Percentiles rank a stretch among this genome's conserved stretches.
phyloP scores from a whole-genome alignment of 2,113 vertebrate species.

The Aramus guarauna region DNA sequence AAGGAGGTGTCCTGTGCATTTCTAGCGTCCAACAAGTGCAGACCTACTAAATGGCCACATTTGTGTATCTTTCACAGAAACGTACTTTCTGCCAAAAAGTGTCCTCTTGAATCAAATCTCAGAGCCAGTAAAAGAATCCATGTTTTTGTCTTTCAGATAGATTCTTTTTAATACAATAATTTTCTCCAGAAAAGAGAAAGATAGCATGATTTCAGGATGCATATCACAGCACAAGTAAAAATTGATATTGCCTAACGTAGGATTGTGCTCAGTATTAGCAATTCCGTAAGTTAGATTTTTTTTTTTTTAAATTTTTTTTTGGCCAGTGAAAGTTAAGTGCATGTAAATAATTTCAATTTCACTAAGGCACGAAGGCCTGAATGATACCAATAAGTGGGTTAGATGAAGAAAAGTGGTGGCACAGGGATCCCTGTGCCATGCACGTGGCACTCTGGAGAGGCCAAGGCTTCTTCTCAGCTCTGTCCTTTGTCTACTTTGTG shows the following conservation, averaged over 20 bases:
- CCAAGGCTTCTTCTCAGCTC: not conserved
- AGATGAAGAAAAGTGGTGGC: not conserved
- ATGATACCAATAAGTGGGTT: not conserved
- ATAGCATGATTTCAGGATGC: not conserved
- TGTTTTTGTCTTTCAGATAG: not conserved
- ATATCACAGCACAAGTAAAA: not conserved
- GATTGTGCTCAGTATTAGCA: not conserved
- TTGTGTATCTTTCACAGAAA: not conserved
- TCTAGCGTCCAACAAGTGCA: not conserved
- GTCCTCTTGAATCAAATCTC: not conserved
- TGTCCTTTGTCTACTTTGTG: not conserved
- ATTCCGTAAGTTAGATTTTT: not conserved
- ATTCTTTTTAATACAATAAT: not conserved
- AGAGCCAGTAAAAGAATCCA: not conserved
- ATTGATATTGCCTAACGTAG: not conserved
- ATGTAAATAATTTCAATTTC: not conserved
- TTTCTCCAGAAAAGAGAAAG: not conserved
- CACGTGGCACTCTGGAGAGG: not conserved
- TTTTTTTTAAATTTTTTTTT: not conserved
- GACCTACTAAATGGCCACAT: not conserved
- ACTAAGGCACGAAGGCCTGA: not conserved
- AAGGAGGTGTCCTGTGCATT: not conserved
- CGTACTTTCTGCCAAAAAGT: not conserved
- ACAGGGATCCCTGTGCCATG: not conserved
- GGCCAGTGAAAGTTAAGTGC: not conserved